phyloP scores from a whole-genome alignment of 2,888 invertebrate species.

The Drosophila recens region DNA sequence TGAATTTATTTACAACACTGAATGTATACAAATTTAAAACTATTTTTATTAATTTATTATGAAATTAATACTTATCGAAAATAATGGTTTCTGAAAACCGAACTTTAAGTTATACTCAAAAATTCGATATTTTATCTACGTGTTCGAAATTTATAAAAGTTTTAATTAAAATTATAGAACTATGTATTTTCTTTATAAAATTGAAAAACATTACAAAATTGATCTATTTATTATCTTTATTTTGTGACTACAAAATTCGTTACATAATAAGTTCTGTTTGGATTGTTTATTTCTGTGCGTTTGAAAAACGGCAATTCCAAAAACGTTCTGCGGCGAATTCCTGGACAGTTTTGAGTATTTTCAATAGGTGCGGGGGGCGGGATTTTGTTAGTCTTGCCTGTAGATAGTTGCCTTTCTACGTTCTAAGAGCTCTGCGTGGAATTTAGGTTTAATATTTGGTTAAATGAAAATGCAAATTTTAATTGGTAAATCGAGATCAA shows the following conservation, averaged over 20 bases:
- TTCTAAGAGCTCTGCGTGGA: slow-evolving; percentile 66
- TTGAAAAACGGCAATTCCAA: slow-evolving; percentile 4
- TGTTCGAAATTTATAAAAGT: no score
- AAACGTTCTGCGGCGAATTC: background rate
- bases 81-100: no score
- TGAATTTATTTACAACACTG: no score
- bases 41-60: no score
- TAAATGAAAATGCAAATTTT: slow-evolving; percentile 22
- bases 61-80: no score
- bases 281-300: background rate
- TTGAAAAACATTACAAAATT: background rate
- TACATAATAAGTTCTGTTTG: background rate
- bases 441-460: slow-evolving; percentile 37
- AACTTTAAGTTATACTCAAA: no score
- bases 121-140: no score
- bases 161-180: no score
- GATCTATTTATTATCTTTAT: slow-evolving; percentile 4
- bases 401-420: slow-evolving; percentile 48
- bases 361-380: background rate
- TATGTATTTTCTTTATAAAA: background rate
- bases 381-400: slow-evolving; percentile 6
- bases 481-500: slow-evolving; percentile 52
- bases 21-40: no score
- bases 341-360: background rate
- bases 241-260: slow-evolving; percentile 1